These are phyloP conservation scores for Chromoteleia sp. DNA, from an alignment of 2,888 invertebrate genomes.

Conservation along the genomic window DNA sequence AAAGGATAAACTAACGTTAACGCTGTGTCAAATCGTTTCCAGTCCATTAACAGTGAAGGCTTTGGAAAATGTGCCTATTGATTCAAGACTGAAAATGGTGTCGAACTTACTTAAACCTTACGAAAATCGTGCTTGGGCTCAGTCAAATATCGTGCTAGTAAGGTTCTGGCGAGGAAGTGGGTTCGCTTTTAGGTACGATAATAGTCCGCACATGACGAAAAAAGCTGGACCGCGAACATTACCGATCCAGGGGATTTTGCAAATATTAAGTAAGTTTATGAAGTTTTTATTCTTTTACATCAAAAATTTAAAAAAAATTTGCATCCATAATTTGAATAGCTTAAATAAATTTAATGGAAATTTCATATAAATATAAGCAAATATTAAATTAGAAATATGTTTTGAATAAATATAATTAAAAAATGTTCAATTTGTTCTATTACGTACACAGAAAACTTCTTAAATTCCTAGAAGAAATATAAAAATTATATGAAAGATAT, in stretches of 20 bases:
- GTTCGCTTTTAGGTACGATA: conserved; percentile 90
- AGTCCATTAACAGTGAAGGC: conserved; percentile 89
- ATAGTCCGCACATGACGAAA: conserved; percentile 85
- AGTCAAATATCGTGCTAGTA: conserved; percentile 93
- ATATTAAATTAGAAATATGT: no score
- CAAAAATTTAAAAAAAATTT: conserved; percentile 8
- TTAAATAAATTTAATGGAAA: no score
- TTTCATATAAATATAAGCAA: no score
- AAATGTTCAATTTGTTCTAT: no score
- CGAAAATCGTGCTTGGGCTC: conserved; percentile 93
- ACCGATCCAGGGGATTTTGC: conserved; percentile 84
- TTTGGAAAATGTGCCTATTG: conserved; percentile 89
- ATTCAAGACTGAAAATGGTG: conserved; percentile 88
- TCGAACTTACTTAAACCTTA: conserved; percentile 90
- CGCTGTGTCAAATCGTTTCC: conserved; percentile 91
- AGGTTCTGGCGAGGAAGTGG: conserved; percentile 94
- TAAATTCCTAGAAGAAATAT: no score
- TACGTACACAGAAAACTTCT: no score
- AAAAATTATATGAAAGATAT: no score
- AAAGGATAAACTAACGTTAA: conserved; percentile 91
- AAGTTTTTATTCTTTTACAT: no score
- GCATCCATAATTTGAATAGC: no score
- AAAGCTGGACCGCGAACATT: conserved; percentile 84
- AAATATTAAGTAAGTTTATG: conserved; percentile 81
- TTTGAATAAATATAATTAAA: no score